These are phyloP conservation scores for Forficula auricularia DNA, from an alignment of 1,140 invertebrate genomes.

Conservation along the genomic window DNA sequence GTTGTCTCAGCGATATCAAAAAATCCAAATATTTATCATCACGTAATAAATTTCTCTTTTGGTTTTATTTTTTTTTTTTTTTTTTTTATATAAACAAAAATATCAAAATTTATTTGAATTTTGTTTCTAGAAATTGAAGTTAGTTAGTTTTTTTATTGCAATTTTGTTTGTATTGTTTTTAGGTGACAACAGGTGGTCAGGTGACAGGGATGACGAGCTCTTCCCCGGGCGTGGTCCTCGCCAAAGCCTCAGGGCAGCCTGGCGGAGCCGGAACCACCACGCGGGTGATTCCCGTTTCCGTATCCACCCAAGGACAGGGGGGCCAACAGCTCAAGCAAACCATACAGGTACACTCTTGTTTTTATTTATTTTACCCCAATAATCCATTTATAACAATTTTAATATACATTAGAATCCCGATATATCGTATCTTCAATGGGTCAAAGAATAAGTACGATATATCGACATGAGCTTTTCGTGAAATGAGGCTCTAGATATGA, in stretches of 20 bases:
- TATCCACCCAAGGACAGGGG: constrained; percentile 11
- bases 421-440: background rate
- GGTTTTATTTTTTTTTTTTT: too few relatives aligned
- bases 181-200: constrained; percentile 12
- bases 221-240: constrained; percentile 16
- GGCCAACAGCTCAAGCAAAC: constrained; percentile 32
- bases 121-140: too few relatives aligned
- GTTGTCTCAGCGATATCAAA: too few relatives aligned
- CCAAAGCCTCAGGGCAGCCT: background rate
- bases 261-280: background rate
- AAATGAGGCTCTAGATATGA: background rate
- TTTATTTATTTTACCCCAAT: background rate
- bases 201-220: constrained; percentile 20
- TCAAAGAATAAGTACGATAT: background rate
- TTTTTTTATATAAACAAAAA: too few relatives aligned
- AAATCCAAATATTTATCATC: too few relatives aligned
- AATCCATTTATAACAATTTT: background rate
- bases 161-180: background rate
- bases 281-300: constrained; percentile 5
- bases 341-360: constrained; percentile 29
- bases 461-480: too few relatives aligned
- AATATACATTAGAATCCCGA: background rate
- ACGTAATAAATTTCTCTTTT: too few relatives aligned
- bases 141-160: too few relatives aligned
- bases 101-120: too few relatives aligned